Evolutionary conservation across 2,888 invertebrate genomes (phyloP).

Genomic region (Leptura quadrifasciata): DNA sequence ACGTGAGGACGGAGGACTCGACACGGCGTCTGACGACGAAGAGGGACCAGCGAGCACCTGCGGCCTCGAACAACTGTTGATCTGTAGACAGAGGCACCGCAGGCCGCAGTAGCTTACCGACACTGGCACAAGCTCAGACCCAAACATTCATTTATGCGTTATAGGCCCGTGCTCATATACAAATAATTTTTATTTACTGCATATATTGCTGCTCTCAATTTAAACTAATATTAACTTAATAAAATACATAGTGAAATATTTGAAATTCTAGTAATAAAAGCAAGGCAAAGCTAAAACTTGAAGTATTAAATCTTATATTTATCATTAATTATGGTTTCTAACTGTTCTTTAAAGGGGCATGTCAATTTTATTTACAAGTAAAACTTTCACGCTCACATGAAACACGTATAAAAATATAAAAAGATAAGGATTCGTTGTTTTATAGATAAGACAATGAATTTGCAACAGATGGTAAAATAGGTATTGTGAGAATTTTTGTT

Average conservation of each 20-base stretch:
- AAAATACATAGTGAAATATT: too few species aligned
- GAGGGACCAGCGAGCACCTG: constrained; percentile 62
- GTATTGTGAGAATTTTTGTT: constrained; percentile 71
- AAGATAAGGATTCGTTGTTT: constrained; percentile 31
- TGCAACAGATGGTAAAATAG: constrained; percentile 70
- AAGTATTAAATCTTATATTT: not conserved
- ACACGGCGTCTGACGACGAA: constrained; percentile 59
- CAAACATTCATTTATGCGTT: constrained; percentile 8
- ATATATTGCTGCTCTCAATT: not conserved
- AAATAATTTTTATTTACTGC: not conserved
- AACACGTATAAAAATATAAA: constrained; percentile 6
- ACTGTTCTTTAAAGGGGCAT: not conserved
- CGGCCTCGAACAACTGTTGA: constrained; percentile 50
- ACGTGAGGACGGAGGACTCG: constrained; percentile 35
- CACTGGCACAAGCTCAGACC: constrained; percentile 28
- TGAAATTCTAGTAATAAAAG: too few species aligned
- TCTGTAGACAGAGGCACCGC: constrained; percentile 9
- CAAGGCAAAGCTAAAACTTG: not conserved
- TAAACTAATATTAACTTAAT: too few species aligned
- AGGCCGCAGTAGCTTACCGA: constrained; percentile 19
- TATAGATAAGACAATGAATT: constrained; percentile 67
- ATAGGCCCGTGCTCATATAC: constrained; percentile 1
- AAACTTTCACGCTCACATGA: not conserved
- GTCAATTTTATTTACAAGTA: not conserved
- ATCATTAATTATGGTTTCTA: not conserved